Percentiles rank a stretch among this genome's conserved stretches.
Evolutionary conservation across 2,113 vertebrate genomes (phyloP).

Genomic region (Melozone crissalis): DNA sequence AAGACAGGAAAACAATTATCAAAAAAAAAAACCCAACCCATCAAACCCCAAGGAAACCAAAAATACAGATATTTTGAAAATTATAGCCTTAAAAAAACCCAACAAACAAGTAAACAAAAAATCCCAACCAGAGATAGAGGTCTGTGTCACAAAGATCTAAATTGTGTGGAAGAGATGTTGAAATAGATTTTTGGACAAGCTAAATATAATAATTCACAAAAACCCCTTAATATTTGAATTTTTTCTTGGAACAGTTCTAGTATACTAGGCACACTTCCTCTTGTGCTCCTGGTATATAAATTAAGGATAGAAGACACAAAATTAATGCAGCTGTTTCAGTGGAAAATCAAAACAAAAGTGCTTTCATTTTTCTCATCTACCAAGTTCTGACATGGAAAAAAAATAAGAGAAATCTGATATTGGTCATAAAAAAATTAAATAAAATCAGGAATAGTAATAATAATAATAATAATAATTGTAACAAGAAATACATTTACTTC

Average conservation of each 20-base stretch:
- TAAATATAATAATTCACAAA: background rate
- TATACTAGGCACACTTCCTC: background rate
- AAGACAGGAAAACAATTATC: background rate
- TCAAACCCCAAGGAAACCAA: slow-evolving; percentile 13
- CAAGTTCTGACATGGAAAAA: background rate
- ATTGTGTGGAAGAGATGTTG: background rate
- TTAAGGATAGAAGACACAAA: background rate
- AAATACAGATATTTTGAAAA: background rate
- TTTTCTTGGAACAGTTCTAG: background rate
- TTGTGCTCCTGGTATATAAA: background rate
- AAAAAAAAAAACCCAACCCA: background rate
- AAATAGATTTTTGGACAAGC: background rate
- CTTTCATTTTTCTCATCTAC: background rate
- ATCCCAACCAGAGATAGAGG: background rate
- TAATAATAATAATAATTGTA: background rate
- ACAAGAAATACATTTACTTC: background rate
- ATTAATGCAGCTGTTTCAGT: rapidly evolving
- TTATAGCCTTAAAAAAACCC: background rate
- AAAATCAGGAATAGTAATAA: background rate
- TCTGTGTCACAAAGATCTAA: background rate
- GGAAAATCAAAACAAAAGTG: background rate
- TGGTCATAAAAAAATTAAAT: background rate
- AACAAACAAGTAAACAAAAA: background rate
- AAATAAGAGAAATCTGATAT: background rate
- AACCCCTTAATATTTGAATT: background rate